Percentiles rank a stretch among this genome's conserved stretches.
Conservation (phyloP, 2,797 vertebrate genomes). For the Pseudochromis fuscus region DNA sequence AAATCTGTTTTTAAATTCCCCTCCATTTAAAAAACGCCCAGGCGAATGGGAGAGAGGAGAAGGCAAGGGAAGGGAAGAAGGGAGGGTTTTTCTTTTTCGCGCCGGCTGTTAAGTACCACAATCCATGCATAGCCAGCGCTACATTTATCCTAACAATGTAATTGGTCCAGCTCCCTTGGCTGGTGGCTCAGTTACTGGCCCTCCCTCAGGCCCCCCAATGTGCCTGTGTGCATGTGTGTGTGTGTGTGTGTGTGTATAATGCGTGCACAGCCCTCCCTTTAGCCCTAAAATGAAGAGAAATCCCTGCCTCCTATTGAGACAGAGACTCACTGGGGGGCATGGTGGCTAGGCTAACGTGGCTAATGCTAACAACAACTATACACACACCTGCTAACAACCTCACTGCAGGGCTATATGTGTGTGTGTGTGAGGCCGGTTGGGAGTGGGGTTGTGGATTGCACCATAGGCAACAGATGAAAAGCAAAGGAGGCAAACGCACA, state of each 20-base stretch:
- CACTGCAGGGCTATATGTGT: conserved; percentile 74
- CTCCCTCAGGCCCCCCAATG: conserved; percentile 81
- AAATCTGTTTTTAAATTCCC: conserved; percentile 92
- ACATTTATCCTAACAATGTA: conserved; percentile 89
- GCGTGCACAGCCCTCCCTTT: conserved; percentile 70
- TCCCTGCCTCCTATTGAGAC: conserved; percentile 84
- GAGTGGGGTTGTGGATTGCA: conserved; percentile 60
- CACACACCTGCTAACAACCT: conserved; percentile 84
- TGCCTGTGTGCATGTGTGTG: conserved; percentile 36
- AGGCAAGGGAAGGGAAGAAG: conserved; percentile 63
- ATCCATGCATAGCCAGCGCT: conserved; percentile 85
- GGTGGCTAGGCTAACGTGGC: conserved; percentile 67
- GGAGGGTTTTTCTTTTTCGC: conserved; percentile 84
- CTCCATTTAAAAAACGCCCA: conserved; percentile 88
- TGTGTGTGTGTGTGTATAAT: conserved; percentile 37
- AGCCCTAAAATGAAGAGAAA: conserved; percentile 86
- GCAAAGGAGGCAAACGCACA: conserved; percentile 73
- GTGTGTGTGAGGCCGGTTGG: conserved; percentile 40
- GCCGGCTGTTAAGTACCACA: conserved; percentile 89
- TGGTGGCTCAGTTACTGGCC: conserved; percentile 87
- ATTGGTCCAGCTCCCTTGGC: conserved; percentile 89
- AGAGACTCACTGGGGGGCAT: conserved; percentile 62
- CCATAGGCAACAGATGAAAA: conserved; percentile 86
- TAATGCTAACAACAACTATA: conserved; percentile 85
- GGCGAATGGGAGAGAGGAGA: conserved; percentile 64